Evolutionary conservation across 2,113 vertebrate genomes (phyloP), one percentile per base, ranked within the genome.

Genomic region (Brachypodius melanocephalos): DNA sequence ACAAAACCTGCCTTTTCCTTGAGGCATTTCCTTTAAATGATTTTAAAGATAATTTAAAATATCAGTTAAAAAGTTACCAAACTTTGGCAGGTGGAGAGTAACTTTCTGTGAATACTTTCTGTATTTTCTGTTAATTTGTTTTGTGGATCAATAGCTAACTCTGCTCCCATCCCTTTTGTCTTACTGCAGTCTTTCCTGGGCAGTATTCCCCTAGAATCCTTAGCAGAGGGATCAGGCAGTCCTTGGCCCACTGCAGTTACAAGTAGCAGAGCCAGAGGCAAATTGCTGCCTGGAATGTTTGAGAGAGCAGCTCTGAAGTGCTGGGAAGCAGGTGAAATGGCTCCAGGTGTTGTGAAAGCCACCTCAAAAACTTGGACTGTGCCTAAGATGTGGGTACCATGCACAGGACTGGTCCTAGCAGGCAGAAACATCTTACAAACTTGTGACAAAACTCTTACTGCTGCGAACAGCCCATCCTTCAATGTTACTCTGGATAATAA

Each of bases 121-220:
- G 5, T 80, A 43, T 52, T 75, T 71, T 49, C 31, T 83, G 12
- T 88, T n/a, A 25, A 55, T 72, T 85, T 52, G 13, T 82, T 89
- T 48, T 34, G 40, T 68, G 54, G 15, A 18, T 85, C 75, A 88
- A 26, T 52, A 68, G 28, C 57, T 78, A 73, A 32, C 8, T 77
- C 29, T 79, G 24, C 48, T 93, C n/a, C 25, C 31, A 52, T 89
- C 10, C 13, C 13, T 72, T 80, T 71, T 89, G 26, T 75, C 14
- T 69, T 58, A n/a, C 2, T 6, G 1, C 19, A 43, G 26, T 57
- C 57, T 93, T 43, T 21, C 52, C 36, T 52, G 0, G 0, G 8
- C 51, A 40, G 8, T 54, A 6, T 63, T 87, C 14, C 31, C 26
- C 12, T 74, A 2, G 36, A 68, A 49, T 49, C 28, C 28, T 75